Conservation (phyloP, 2,113 vertebrate genomes). For the Dunckerocampus dactyliophorus region DNA sequence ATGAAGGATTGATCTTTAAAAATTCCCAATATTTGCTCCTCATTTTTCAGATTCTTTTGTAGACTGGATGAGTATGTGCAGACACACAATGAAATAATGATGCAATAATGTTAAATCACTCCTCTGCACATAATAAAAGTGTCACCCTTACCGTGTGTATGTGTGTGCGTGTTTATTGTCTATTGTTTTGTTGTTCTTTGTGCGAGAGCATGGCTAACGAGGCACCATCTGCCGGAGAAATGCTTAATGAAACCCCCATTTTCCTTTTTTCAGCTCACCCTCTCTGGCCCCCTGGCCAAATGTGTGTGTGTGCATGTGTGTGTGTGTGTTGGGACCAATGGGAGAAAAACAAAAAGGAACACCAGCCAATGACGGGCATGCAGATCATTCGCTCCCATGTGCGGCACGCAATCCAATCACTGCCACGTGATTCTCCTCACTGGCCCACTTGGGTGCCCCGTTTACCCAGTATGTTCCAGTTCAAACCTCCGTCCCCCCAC, state of each 20-base stretch:
- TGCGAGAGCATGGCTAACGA: slow-evolving; percentile 38
- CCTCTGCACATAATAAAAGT: not conserved
- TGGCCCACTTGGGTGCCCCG: slow-evolving; percentile 34
- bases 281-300: slow-evolving; percentile 26
- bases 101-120: not conserved
- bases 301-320: slow-evolving; percentile 26
- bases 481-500: not conserved
- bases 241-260: slow-evolving; percentile 48
- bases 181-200: slow-evolving; percentile 52
- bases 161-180: slow-evolving; percentile 24
- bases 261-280: slow-evolving; percentile 29
- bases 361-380: not conserved
- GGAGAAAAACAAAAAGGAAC: not conserved
- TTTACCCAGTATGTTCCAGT: slow-evolving; percentile 34
- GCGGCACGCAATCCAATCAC: slow-evolving; percentile 17
- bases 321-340: slow-evolving; percentile 6
- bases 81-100: not conserved
- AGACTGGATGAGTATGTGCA: not conserved
- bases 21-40: not conserved
- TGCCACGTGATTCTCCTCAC: slow-evolving; percentile 35
- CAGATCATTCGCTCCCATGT: not conserved
- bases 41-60: not conserved
- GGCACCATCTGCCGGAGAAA: slow-evolving; percentile 62
- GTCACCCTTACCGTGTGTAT: not conserved
- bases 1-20: too few relatives aligned